Percentiles rank a stretch among this genome's conserved stretches.
Conservation (phyloP, 2,888 invertebrate species). For the Dynastes grantii region DNA sequence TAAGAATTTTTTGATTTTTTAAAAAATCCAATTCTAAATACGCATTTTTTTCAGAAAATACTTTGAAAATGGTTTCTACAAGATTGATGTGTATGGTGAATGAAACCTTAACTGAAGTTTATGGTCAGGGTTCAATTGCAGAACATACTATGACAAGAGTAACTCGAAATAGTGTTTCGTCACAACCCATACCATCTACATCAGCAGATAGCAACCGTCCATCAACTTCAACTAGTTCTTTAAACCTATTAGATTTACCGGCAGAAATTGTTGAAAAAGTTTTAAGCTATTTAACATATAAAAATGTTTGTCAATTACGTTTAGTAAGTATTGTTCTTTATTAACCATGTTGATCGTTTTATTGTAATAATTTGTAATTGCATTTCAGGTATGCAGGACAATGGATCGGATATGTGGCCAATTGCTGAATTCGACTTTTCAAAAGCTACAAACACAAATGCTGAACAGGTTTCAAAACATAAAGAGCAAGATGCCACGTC, state of each 20-base stretch:
- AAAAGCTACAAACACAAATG: conserved; percentile 88
- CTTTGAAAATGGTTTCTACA: conserved; percentile 72
- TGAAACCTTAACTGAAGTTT: conserved; percentile 66
- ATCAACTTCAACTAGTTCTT: conserved; percentile 58
- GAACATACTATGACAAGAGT: conserved; percentile 63
- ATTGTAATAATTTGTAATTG: conserved; percentile 21
- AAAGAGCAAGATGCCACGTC: conserved; percentile 92
- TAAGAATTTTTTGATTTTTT: conserved; percentile 26
- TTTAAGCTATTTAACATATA: conserved; percentile 82
- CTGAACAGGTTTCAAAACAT: conserved; percentile 88
- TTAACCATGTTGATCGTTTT: conserved; percentile 8
- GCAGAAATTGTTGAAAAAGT: conserved; percentile 87
- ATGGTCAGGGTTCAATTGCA: conserved; percentile 59
- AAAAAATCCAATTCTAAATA: conserved; percentile 20
- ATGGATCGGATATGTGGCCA: conserved; percentile 87
- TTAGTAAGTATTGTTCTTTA: conserved; percentile 75
- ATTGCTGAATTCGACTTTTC: conserved; percentile 88
- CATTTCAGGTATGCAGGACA: conserved; percentile 82
- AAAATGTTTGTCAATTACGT: conserved; percentile 84
- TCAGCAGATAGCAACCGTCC: conserved; percentile 57
- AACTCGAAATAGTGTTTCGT: conserved; percentile 63
- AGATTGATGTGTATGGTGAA: conserved; percentile 73
- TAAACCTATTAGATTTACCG: conserved; percentile 81
- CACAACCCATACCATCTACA: conserved; percentile 47
- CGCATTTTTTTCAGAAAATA: conserved; percentile 32